Base-by-base conservation (phyloP, 2,888 invertebrate genomes). In the Aricia artaxerxes region DNA sequence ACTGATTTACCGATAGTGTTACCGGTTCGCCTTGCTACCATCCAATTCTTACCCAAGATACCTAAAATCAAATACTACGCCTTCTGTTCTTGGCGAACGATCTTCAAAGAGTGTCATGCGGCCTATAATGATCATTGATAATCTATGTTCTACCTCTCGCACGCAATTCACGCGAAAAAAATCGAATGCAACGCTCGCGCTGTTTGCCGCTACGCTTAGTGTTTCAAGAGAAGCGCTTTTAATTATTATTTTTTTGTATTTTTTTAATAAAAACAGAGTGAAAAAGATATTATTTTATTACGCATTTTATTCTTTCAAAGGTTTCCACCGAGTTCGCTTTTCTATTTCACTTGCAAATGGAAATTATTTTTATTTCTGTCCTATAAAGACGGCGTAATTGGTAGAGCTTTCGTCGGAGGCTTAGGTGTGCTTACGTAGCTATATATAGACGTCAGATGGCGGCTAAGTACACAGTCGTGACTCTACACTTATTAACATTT, bases 111-210 rank as follows among this genome's bases (percentile, higher is more conserved):
- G 57, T 57, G 57, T 24, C 24, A 24, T 16, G 16, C 4, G 4
- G 57, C 16, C 57, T 57, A 57, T 57, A 57, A 13, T 53, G 4
- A 53, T 31, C 38, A 24, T 24, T 35, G 2, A 35, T 35, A 35
- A 64, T 78, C 44, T 73, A 31, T 69, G 31, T 78, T 35, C 24
- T 69, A 77, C 40, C 4, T 57, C 64, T 53, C 78, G 72, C 64
- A 72, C 57, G 53, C 35, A 11, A 78, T 72, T 69, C 44, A 78
- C 69, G 53, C 31, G 44, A 35, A 57, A 16, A 69, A 35, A 31
- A 35, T 35, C 35, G 69, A 35, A 35, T 69, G 69, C 69, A 69
- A 69, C 13, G 69, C 69, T 69, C 35, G 69, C 16, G 13, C 69
- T 69, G 35, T 69, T 69, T 69, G 35, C 69, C 35, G 69, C 69